Conservation (phyloP, 2,797 vertebrate species). For the Leptoclinus maculatus region DNA sequence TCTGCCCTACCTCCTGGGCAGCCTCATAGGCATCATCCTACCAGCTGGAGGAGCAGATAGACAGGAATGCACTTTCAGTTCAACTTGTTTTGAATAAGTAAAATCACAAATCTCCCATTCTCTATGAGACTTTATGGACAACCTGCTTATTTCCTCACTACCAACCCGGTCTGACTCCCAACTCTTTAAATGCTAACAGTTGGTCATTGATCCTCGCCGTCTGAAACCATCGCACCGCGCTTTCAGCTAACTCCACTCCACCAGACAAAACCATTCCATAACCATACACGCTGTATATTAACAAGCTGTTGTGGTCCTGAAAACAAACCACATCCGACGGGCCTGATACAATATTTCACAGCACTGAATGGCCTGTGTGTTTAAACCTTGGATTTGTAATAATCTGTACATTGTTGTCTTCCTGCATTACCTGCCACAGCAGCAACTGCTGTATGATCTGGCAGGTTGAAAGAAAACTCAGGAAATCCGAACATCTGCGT, state of each 20-base stretch:
- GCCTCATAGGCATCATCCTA: constrained; percentile 20
- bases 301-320: not conserved
- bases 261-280: too few species aligned
- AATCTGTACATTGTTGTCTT: not conserved
- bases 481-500: not conserved
- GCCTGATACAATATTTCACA: not conserved
- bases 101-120: not conserved
- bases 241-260: not conserved
- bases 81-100: not conserved
- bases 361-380: not conserved
- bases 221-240: too few species aligned
- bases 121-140: not conserved
- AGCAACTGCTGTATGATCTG: not conserved
- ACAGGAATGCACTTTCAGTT: constrained; percentile 11
- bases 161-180: not conserved
- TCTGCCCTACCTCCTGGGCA: constrained; percentile 31
- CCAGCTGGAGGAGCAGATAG: constrained; percentile 3
- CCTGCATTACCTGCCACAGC: not conserved
- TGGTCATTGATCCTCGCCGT: not conserved
- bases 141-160: not conserved
- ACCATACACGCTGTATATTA: not conserved
- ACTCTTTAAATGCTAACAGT: not conserved
- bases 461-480: not conserved
- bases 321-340: not conserved
- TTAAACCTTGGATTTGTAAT: not conserved